These are phyloP conservation scores for Coenonympha glycerion DNA, from an alignment of 2,888 invertebrate genomes.

Conservation along the genomic window DNA sequence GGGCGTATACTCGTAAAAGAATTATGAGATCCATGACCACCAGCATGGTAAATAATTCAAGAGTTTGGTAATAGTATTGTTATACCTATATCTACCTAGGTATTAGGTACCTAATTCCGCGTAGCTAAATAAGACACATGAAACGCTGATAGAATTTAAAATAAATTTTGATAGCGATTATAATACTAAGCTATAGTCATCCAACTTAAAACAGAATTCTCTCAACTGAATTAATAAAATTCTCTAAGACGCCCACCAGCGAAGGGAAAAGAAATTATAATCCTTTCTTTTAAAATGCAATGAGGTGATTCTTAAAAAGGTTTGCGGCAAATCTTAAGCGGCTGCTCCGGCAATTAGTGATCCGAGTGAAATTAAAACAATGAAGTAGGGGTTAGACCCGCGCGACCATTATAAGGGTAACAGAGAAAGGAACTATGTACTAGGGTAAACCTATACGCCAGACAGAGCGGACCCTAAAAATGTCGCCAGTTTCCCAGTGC, in stretches of 20 bases:
- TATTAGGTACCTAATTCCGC: too few species aligned
- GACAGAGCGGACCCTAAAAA: too few species aligned
- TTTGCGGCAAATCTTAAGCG: conserved; percentile 71
- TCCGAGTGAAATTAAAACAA: conserved; percentile 71
- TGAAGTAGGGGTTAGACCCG: conserved; percentile 43
- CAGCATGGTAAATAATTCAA: too few species aligned
- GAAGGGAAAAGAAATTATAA: conserved; percentile 68
- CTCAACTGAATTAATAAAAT: conserved; percentile 66
- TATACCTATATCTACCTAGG: too few species aligned
- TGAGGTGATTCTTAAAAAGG: conserved; percentile 73
- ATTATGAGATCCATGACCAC: too few species aligned
- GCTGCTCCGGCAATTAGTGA: conserved; percentile 70
- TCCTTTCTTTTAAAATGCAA: conserved; percentile 76
- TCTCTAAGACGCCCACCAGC: conserved; percentile 45
- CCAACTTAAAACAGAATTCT: conserved; percentile 36
- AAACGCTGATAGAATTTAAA: too few species aligned
- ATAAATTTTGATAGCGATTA: neutral
- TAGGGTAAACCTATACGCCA: too few species aligned
- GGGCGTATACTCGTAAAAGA: too few species aligned
- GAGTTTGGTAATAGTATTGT: too few species aligned
- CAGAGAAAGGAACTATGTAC: conserved; percentile 12
- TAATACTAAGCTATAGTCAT: neutral
- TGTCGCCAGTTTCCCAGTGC: too few species aligned
- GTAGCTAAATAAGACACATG: too few species aligned
- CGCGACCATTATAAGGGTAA: conserved; percentile 37